These are phyloP conservation scores for Temnothorax nylanderi DNA, from an alignment of 1,140 invertebrate species.

Conservation along the genomic window DNA sequence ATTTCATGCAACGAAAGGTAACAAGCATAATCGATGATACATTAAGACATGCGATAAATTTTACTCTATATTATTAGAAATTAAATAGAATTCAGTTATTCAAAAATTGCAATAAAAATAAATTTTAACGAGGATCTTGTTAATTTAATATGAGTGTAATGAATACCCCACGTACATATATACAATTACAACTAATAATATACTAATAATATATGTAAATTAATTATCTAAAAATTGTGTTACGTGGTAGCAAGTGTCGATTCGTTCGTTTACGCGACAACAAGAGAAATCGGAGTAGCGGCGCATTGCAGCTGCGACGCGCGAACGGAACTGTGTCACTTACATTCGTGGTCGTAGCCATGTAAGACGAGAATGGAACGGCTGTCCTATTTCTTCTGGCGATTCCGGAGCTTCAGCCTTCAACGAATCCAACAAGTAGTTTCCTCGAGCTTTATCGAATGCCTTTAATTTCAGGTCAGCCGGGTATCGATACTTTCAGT, in stretches of 20 bases:
- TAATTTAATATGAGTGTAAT: neutral
- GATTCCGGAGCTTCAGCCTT: constrained; percentile 11
- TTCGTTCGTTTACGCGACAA: constrained; percentile 6
- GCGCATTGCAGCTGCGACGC: constrained; percentile 6
- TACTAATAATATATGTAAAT: neutral
- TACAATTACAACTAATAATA: neutral
- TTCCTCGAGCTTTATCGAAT: constrained; percentile 29
- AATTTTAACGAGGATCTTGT: neutral
- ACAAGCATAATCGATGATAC: neutral
- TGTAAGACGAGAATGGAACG: constrained; percentile 57
- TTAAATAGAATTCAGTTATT: neutral
- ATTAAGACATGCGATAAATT: neutral
- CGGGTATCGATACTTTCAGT: constrained; percentile 1
- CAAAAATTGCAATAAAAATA: neutral
- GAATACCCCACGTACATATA: neutral
- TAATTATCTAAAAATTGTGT: neutral
- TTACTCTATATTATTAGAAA: neutral
- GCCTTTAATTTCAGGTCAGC: constrained; percentile 32
- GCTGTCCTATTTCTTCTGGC: constrained; percentile 49
- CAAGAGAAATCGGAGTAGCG: constrained; percentile 10
- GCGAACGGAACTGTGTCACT: constrained; percentile 41
- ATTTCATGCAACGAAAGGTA: neutral
- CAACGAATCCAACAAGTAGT: constrained; percentile 53
- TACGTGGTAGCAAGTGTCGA: neutral
- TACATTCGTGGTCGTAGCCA: constrained; percentile 41